Conservation (phyloP, 2,113 vertebrate species). For the Rhinolophus ferrumequinum region DNA sequence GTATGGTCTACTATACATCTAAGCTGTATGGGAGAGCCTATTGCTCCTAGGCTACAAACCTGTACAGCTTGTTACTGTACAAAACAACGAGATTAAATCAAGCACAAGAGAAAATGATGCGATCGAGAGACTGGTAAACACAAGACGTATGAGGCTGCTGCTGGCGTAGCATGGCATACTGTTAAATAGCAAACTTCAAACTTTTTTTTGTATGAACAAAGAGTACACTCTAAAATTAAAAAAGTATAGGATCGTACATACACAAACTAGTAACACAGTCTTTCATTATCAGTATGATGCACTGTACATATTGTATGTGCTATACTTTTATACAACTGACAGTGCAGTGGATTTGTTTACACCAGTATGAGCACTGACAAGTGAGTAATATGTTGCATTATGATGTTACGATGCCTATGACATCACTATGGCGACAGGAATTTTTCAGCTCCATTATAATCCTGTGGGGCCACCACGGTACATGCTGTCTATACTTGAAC, state of each 20-base stretch:
- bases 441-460: not conserved
- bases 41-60: not conserved
- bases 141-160: not conserved
- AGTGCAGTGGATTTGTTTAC: not conserved
- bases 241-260: not conserved
- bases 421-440: not conserved
- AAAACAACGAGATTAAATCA: not conserved
- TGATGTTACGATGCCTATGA: not conserved
- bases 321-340: not conserved
- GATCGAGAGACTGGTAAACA: not conserved
- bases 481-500: not conserved
- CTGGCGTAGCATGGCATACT: not conserved
- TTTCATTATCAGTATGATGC: not conserved
- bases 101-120: not conserved
- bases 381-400: not conserved
- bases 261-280: not conserved
- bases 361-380: not conserved
- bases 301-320: not conserved
- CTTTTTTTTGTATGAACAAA: not conserved
- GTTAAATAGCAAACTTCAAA: not conserved
- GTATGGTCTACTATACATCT: not conserved
- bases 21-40: not conserved
- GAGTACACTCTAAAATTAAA: not conserved
- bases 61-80: not conserved
- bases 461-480: not conserved